Base-by-base conservation (phyloP, 2,113 vertebrate genomes). In the Ammodytes marinus region DNA sequence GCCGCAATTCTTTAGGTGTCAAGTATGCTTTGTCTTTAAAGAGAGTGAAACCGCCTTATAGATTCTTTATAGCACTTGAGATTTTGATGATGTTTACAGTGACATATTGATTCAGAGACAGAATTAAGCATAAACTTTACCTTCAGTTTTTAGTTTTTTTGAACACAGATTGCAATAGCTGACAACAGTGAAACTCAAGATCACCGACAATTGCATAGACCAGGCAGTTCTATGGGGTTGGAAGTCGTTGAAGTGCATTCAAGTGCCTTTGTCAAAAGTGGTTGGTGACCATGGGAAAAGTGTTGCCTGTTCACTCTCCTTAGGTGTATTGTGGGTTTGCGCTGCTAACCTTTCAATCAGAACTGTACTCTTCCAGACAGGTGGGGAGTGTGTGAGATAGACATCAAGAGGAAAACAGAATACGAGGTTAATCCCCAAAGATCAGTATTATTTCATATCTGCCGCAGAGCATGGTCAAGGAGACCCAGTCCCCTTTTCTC, bases 371-470 rank as follows among this genome's bases (percentile, higher is more conserved):
- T 40, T 66, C 52, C 10, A 45, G 83, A 79, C 72, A 83, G 74
- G 61, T 69, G 42, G 65, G 59, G 69, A 70, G 66, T 40, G 42
- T 50, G 50, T 2, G 73, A 78, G 77, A 81, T 76, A 82, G 59
- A 66, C 46, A 87, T 82, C 68, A 43, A 64, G 46, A 72, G 47
- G 83, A 68, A 87, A 85, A 82, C 54, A 7, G 6, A 88, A 74
- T 67, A 63, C 69, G 73, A 88, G 78, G 79, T 81, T 87, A 86
- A 89, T 90, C 80, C 59, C 61, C 55, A 50, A 13, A 66, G 75
- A 81, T 58, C n/a, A 6, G 54, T 69, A 64, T 86, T 69, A 83
- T 88, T 88, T 85, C 52, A 82, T 79, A 84, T 66, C 70, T 67
- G 49, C 47, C 14, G 54, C 19, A 49, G 49, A 83, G 80, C 53